Percentiles rank a stretch among this genome's conserved stretches.
These are phyloP conservation scores for Adelphocoris suturalis DNA, from an alignment of 2,888 invertebrate species.

Conservation along the genomic window DNA sequence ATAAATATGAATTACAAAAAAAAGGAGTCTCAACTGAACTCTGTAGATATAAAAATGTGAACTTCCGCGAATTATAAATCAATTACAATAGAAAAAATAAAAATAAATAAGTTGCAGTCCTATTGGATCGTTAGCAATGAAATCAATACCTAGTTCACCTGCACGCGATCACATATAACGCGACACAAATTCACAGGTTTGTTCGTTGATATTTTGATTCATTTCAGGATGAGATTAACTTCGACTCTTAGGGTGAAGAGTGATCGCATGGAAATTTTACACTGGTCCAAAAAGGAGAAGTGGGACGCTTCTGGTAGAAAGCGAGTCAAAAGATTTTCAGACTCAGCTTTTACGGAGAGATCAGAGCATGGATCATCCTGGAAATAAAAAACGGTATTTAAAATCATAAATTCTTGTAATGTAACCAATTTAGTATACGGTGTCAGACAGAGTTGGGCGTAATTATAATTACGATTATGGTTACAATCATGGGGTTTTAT, in stretches of 20 bases:
- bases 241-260: neutral
- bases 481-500: no score
- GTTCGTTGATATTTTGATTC: constrained; percentile 21
- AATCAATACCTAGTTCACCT: neutral
- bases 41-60: constrained; percentile 9
- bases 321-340: neutral
- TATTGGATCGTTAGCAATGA: neutral
- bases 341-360: constrained; percentile 74
- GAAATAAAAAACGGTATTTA: constrained; percentile 75
- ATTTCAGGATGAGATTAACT: neutral
- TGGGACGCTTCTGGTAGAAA: neutral
- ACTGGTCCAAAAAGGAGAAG: neutral
- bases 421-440: no score
- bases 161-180: neutral
- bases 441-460: no score
- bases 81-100: no score
- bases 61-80: neutral
- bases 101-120: neutral
- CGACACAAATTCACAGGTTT: constrained; percentile 6
- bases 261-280: neutral
- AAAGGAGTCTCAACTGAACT: neutral
- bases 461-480: no score
- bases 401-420: neutral
- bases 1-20: no score
- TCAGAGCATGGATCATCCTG: constrained; percentile 78